Evolutionary conservation across 2,113 vertebrate genomes (phyloP), one percentile per base, ranked within the genome.

Genomic region (Aramus guarauna): DNA sequence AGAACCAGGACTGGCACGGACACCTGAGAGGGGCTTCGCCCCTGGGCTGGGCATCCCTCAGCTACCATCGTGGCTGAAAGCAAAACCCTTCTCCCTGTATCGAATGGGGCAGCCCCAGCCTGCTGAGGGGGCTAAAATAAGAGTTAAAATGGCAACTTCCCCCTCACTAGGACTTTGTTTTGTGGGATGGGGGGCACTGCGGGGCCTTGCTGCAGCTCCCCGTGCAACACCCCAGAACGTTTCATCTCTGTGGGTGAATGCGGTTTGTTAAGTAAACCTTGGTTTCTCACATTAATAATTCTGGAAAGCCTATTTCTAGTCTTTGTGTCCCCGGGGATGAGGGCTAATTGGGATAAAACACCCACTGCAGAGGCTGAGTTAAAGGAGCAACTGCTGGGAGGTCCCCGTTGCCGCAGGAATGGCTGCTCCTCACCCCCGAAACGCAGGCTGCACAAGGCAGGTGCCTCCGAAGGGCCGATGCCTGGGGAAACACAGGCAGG

Each of bases 71-170:
- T 4, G 13, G 19, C 56, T 34, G 45, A 48, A 36, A 8, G 34
- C 12, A 66, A 60, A 67, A 37, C 9, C 3, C 60, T 29, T 63
- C 47, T n/a, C 34, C 17, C 22, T 1, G 1, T 23, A n/a, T 2
- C 26, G 55, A 52, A 78, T 0, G 2, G 17, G 8, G 41, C 32
- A 56, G 32, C 0, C 1, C 23, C 41, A 73, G 5, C 36, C 12
- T 50, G 29, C 47, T 2, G 3, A 32, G 17, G 2, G 2, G 21
- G 55, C 30, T 53, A 41, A 58, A 94, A 37, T 26, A 29, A 27
- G 59, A 48, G n/a, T 5, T 15, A 39, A 36, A 85, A 41, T 1
- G 6, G 48, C 43, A 74, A 52, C 8, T 11, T 63, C 11, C 34
- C 27, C 14, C 48, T 58, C 15, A 3, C 9, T 34, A 19, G 27